These are phyloP conservation scores for Chamaedrilus cognettii DNA, from an alignment of 2,888 invertebrate genomes.

Conservation along the genomic window DNA sequence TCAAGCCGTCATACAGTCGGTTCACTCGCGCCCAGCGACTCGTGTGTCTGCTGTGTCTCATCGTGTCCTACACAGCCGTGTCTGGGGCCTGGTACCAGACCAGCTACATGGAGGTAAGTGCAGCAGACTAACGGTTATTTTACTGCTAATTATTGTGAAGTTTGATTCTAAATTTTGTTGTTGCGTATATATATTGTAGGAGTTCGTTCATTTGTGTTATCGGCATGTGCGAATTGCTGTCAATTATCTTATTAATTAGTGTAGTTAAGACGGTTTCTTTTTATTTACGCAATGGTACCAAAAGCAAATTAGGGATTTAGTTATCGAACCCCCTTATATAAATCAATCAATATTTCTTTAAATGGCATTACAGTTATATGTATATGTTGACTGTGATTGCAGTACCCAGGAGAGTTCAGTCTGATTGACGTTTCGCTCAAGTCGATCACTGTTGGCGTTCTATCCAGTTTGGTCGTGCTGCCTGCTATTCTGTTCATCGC, in stretches of 20 bases:
- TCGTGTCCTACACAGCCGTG: constrained; percentile 54
- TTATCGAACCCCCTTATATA: no score
- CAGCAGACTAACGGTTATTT: background rate
- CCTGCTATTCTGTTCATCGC: constrained; percentile 49
- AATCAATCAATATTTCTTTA: no score
- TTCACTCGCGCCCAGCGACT: constrained; percentile 55
- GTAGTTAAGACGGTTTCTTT: no score
- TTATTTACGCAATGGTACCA: no score
- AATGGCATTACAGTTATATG: no score
- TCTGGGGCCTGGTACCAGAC: constrained; percentile 49
- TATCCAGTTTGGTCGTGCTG: constrained; percentile 47
- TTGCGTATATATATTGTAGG: no score
- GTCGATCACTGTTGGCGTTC: constrained; percentile 48
- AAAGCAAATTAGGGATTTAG: no score
- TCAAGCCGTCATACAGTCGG: constrained; percentile 53
- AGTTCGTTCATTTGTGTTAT: background rate
- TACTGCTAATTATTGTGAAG: no score
- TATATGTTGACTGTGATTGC: background rate
- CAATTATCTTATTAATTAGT: background rate
- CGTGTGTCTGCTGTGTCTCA: constrained; percentile 49
- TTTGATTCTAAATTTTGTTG: no score
- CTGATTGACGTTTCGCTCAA: constrained; percentile 54
- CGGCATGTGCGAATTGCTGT: background rate
- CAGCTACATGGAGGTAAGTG: background rate
- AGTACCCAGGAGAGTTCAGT: constrained; percentile 57